These are phyloP conservation scores for Talpa occidentalis DNA, from an alignment of 2,113 vertebrate genomes.

Conservation along the genomic window DNA sequence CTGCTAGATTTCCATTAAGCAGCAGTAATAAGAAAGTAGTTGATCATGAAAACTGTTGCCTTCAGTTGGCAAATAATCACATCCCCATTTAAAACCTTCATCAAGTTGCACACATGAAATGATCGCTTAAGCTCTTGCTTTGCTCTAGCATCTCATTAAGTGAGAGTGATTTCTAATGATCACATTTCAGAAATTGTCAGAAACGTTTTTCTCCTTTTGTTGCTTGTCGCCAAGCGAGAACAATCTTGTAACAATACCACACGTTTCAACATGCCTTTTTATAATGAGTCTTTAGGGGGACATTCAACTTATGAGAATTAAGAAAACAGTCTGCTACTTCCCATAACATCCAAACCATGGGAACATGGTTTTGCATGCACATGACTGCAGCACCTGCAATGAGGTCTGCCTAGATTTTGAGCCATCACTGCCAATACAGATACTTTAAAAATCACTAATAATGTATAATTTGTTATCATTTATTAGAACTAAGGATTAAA, in stretches of 20 bases:
- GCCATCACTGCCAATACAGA: not conserved
- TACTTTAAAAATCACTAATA: slow-evolving; percentile 19
- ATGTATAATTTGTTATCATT: not conserved
- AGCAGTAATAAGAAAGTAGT: slow-evolving; percentile 15
- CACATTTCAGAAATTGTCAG: slow-evolving; percentile 44
- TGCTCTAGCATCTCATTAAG: slow-evolving; percentile 35
- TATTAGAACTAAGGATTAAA: slow-evolving; percentile 34
- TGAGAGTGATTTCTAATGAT: slow-evolving; percentile 48
- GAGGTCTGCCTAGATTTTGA: not conserved
- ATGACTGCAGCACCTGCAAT: not conserved
- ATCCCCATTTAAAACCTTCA: not conserved
- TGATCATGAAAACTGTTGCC: not conserved
- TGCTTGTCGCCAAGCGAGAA: slow-evolving; percentile 52
- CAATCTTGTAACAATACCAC: slow-evolving; percentile 59
- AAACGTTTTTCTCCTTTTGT: slow-evolving; percentile 29
- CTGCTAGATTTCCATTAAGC: slow-evolving; percentile 2
- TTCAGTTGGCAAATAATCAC: not conserved
- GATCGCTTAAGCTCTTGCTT: not conserved
- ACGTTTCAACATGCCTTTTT: slow-evolving; percentile 52
- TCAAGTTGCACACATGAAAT: not conserved
- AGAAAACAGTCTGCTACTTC: slow-evolving; percentile 62
- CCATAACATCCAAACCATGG: slow-evolving; percentile 32
- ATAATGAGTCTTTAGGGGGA: slow-evolving; percentile 70
- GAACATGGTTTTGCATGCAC: slow-evolving; percentile 10
- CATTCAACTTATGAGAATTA: slow-evolving; percentile 65